Evolutionary conservation across 2,797 vertebrate species (phyloP).

Genomic region (Muscicapa striata): DNA sequence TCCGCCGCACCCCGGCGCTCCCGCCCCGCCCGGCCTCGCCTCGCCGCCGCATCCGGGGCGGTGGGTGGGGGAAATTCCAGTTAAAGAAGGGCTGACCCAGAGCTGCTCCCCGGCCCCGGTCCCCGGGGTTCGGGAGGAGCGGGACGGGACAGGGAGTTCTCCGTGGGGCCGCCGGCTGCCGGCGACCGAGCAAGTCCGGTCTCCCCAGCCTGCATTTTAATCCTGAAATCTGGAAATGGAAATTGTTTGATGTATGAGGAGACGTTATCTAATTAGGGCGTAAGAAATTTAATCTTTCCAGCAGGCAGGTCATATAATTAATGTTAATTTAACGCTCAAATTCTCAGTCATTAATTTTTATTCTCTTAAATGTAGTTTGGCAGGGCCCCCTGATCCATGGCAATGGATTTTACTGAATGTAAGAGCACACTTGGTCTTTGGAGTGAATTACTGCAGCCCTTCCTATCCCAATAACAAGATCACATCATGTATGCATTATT

Average conservation of each 20-base stretch:
- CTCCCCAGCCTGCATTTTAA: conserved; percentile 74
- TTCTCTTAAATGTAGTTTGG: conserved; percentile 97
- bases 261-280: conserved; percentile 96
- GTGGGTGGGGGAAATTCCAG: not conserved
- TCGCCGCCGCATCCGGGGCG: not conserved
- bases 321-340: conserved; percentile 99
- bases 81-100: not conserved
- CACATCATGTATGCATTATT: conserved; percentile 99
- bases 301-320: conserved; percentile 99
- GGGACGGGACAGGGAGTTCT: not conserved
- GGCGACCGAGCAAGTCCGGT: not conserved
- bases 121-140: not conserved
- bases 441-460: conserved; percentile 90
- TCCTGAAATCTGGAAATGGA: conserved; percentile 88
- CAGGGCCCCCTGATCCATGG: conserved; percentile 84
- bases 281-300: conserved; percentile 99
- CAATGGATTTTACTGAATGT: conserved; percentile 85
- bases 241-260: conserved; percentile 95
- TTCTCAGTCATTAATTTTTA: conserved; percentile 98
- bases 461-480: conserved; percentile 94
- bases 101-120: not conserved
- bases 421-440: conserved; percentile 84
- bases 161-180: not conserved
- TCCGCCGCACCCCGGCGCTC: not conserved
- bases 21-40: not conserved